Base-by-base conservation (phyloP, 1,140 invertebrate species). In the Eumaeus atala region DNA sequence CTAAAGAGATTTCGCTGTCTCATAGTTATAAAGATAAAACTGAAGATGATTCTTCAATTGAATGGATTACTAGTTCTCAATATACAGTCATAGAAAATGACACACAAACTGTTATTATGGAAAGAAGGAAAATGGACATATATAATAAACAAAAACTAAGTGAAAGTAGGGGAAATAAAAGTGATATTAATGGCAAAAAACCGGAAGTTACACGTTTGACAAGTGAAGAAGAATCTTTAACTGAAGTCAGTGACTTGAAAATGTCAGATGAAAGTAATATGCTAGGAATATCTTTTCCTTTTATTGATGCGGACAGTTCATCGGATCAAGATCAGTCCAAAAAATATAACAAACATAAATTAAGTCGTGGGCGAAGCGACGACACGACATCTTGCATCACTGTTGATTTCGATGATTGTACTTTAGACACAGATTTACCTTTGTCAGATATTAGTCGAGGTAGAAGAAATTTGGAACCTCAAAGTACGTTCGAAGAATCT, bases 201-300 rank as follows among this genome's bases (percentile, higher is more conserved):
- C 79, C 68, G 65, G 88, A 78, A 74, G 81, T 84, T 8, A 78
- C 81, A 6, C 77, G 88, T 28, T 80, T 90, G 52, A 90, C 88
- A 0, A 92, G 90, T 38, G 91, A 91, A 62, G 91, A 92, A 62
- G 91, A 92, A 72, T 92, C 91, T 47, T 82, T 92, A 6, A 91
- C 90, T 17, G 89, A 90, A 80, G 89, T 90, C 0, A 90, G 89
- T 67, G 90, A 91, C 56, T 66, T 90, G 54, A 90, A 89, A 76
- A 72, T 84, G 49, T 88, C 85, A 3, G 87, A 88, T 66, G 87
- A 88, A 58, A 87, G 77, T 64, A 74, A 84, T 63, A 75, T 83
- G 66, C 68, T 84, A 40, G 80, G 75, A 33, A 58, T 88, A 40
- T 79, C 75, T 10, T 62, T 87, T 36, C 85, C 86, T 37, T 88